A percentile compares a stretch with the other conserved stretches of the same genome.
These are phyloP conservation scores for Eustalomyia histrio DNA, from an alignment of 2,888 invertebrate genomes.

Conservation along the genomic window DNA sequence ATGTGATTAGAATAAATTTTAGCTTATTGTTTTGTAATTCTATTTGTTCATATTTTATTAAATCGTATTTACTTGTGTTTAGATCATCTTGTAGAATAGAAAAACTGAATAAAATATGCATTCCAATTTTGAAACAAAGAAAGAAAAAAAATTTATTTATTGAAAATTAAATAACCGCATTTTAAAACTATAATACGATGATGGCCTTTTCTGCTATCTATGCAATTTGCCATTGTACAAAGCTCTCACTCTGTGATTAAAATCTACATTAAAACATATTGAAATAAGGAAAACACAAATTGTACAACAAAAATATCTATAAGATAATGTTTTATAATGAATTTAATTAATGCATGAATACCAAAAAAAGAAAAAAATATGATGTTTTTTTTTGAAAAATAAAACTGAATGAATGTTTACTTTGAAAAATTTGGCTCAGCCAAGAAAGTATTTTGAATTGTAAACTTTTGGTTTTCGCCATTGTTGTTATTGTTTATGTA, in stretches of 20 bases:
- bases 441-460: constrained; percentile 31
- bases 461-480: constrained; percentile 19
- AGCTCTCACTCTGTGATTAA: constrained; percentile 39
- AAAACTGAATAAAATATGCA: constrained; percentile 13
- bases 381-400: not conserved
- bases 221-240: constrained; percentile 12
- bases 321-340: constrained; percentile 10
- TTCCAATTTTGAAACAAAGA: constrained; percentile 23
- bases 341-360: constrained; percentile 32
- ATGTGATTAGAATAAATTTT: constrained; percentile 9
- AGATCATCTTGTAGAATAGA: constrained; percentile 33
- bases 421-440: constrained; percentile 11
- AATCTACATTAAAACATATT: constrained; percentile 32
- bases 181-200: constrained; percentile 21
- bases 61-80: constrained; percentile 39
- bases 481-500: not conserved
- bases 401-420: constrained; percentile 27
- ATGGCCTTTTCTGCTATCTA: constrained; percentile 7
- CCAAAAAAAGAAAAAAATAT: not conserved
- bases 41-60: constrained; percentile 34
- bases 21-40: not conserved
- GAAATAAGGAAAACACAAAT: constrained; percentile 29
- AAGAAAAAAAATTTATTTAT: constrained; percentile 21
- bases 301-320: not conserved
- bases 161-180: constrained; percentile 28